Evolutionary conservation across 1,140 invertebrate genomes (phyloP).

Genomic region (Epicauta chinensis): DNA sequence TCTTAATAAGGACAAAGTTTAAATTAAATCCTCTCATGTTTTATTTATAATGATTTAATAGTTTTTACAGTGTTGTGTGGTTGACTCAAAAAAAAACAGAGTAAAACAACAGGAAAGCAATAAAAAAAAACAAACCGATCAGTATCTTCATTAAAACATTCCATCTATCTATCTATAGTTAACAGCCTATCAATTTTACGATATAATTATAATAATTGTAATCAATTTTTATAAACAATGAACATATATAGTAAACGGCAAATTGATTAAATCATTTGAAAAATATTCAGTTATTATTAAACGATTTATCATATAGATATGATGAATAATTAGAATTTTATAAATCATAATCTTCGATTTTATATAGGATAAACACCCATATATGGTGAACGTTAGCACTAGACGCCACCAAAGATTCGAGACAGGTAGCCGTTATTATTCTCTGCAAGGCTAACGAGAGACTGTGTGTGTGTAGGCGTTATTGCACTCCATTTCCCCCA

Average conservation of each 20-base stretch:
- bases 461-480: not conserved
- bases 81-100: not conserved
- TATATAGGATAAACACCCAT: slow-evolving; percentile 11
- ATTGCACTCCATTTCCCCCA: no score
- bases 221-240: not conserved
- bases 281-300: not conserved
- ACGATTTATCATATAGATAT: not conserved
- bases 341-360: not conserved
- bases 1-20: slow-evolving; percentile 17
- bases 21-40: slow-evolving; percentile 21
- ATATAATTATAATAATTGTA: not conserved
- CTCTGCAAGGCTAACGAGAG: slow-evolving; percentile 11
- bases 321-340: no score
- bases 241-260: not conserved
- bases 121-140: not conserved
- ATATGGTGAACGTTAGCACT: slow-evolving; percentile 9
- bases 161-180: slow-evolving; percentile 2
- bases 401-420: slow-evolving; percentile 8
- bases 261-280: not conserved
- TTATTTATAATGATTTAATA: slow-evolving; percentile 25
- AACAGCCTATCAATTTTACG: slow-evolving; percentile 6
- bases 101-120: no score
- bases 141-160: slow-evolving; percentile 11
- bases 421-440: slow-evolving; percentile 13
- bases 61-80: slow-evolving; percentile 9